These are phyloP conservation scores for Ephestia elutella DNA, from an alignment of 1,140 invertebrate genomes.

Conservation along the genomic window DNA sequence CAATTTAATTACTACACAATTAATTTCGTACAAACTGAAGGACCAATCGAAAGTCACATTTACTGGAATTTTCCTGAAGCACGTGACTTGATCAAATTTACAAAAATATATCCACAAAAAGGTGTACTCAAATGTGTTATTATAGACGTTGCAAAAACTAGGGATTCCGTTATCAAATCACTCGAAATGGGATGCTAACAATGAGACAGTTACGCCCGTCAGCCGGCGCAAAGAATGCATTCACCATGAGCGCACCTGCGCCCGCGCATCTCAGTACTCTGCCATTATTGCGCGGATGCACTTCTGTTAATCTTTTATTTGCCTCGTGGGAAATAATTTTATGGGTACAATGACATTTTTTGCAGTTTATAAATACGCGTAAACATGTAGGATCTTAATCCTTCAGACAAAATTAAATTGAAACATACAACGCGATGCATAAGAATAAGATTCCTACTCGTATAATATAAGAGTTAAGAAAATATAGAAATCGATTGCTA, in stretches of 20 bases:
- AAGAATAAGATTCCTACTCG: too few species aligned
- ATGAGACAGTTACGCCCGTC: conserved; percentile 10
- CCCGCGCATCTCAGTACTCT: conserved; percentile 15
- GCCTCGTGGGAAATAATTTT: conserved; percentile 38
- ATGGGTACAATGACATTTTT: conserved; percentile 11
- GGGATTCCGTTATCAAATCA: conserved; percentile 10
- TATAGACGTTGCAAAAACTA: neutral
- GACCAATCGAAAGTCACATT: neutral
- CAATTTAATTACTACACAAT: neutral
- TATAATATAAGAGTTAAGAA: too few species aligned
- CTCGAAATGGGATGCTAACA: conserved; percentile 4
- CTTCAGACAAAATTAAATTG: neutral
- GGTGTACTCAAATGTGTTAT: neutral
- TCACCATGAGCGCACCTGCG: conserved; percentile 36
- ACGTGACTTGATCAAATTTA: neutral
- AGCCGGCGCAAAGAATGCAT: conserved; percentile 7
- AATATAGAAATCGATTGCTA: too few species aligned
- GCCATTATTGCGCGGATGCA: conserved; percentile 20
- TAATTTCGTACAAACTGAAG: neutral
- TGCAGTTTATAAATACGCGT: neutral
- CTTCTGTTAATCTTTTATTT: conserved; percentile 38
- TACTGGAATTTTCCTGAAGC: neutral
- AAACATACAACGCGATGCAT: too few species aligned
- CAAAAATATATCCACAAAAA: neutral
- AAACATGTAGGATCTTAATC: neutral